Percentiles rank a stretch among this genome's conserved stretches.
phyloP scores from a whole-genome alignment of 2,797 vertebrate species.

The Helarctos malayanus region DNA sequence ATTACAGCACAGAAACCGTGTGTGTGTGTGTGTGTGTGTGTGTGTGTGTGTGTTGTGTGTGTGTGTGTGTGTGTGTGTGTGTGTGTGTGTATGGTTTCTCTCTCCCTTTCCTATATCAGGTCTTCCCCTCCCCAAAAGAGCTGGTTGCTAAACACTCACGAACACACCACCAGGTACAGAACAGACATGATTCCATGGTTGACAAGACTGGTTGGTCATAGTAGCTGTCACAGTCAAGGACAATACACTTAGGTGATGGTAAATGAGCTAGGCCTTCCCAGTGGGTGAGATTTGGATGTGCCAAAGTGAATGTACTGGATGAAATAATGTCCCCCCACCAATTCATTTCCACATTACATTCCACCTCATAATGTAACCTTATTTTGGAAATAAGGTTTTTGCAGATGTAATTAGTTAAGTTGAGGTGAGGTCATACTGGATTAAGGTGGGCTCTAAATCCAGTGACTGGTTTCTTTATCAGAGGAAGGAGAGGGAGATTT shows the following conservation, averaged over 20 bases:
- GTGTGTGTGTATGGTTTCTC: neutral
- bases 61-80: too few relatives aligned
- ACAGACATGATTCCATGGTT: neutral
- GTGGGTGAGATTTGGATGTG: neutral
- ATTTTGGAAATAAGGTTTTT: neutral
- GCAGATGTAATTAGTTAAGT: neutral
- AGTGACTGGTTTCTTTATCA: neutral
- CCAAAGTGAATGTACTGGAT: neutral
- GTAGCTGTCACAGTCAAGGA: neutral
- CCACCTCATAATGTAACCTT: neutral
- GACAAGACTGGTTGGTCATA: neutral
- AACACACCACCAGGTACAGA: neutral
- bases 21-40: too few relatives aligned
- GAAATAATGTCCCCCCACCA: neutral
- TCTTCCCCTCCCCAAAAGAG: neutral
- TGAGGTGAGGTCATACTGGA: neutral
- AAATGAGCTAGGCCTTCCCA: neutral
- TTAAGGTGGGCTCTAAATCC: neutral
- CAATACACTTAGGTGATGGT: neutral
- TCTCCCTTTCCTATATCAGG: neutral
- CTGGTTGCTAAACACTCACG: neutral
- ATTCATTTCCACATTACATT: neutral
- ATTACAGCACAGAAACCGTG: neutral
- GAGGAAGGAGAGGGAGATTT: neutral
- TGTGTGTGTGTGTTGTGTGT: too few relatives aligned